These are phyloP conservation scores for Ptyas mucosa DNA, from an alignment of 2,113 vertebrate species.

Conservation along the genomic window DNA sequence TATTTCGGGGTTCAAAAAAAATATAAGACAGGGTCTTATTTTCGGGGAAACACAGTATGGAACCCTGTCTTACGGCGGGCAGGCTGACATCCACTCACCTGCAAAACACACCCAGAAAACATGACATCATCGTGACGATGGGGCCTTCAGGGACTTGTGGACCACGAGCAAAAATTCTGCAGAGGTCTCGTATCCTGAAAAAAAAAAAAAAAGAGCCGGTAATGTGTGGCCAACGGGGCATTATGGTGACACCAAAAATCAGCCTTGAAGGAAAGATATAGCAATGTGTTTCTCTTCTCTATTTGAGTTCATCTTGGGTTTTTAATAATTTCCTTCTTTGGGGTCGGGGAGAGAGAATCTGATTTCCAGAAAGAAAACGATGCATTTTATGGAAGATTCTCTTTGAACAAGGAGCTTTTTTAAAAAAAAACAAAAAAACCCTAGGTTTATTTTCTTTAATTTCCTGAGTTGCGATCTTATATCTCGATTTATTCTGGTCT, in stretches of 20 bases:
- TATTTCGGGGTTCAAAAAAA: too few species aligned
- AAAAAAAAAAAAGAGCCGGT: slow-evolving; percentile 24
- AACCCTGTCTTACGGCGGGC: slow-evolving; percentile 41
- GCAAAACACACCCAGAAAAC: slow-evolving; percentile 1
- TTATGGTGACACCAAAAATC: slow-evolving; percentile 45
- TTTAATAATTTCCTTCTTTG: background rate
- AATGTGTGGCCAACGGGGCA: slow-evolving; percentile 27
- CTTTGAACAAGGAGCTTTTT: slow-evolving; percentile 29
- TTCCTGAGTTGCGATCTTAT: background rate
- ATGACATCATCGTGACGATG: background rate
- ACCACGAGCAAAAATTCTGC: background rate
- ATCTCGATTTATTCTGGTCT: background rate
- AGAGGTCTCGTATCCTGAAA: slow-evolving; percentile 36
- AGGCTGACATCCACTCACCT: background rate
- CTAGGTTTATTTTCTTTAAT: slow-evolving; percentile 16
- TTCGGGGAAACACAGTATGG: background rate
- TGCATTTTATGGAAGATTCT: background rate
- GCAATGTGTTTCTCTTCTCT: slow-evolving; percentile 35
- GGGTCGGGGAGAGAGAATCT: slow-evolving; percentile 5
- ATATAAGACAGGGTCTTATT: too few species aligned
- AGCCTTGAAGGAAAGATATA: slow-evolving; percentile 22
- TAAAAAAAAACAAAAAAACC: background rate
- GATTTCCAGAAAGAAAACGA: slow-evolving; percentile 48
- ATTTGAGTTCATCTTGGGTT: background rate
- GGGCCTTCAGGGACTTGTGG: background rate